These are phyloP conservation scores for Muscina levida DNA, from an alignment of 2,888 invertebrate genomes.

Conservation along the genomic window DNA sequence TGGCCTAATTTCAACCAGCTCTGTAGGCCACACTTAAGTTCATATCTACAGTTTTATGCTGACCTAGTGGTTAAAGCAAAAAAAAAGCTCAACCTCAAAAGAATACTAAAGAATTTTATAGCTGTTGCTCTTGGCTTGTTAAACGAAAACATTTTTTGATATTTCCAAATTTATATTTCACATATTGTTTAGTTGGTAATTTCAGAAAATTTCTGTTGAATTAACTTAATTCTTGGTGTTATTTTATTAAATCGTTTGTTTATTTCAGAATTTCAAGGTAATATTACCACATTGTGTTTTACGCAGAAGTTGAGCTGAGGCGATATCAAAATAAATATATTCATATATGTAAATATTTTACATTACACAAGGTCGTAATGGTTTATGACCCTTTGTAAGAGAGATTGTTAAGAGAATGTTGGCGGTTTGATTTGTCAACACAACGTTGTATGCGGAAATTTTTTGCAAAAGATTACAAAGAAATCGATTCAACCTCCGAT, in stretches of 20 bases:
- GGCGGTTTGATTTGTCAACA: no score
- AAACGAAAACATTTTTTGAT: constrained; percentile 5
- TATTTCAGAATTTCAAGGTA: constrained; percentile 51
- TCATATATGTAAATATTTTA: no score
- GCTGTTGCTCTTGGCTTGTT: neutral
- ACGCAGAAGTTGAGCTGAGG: no score
- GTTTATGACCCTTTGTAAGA: no score
- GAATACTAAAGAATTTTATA: neutral
- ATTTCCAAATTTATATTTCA: neutral
- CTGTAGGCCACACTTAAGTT: constrained; percentile 29
- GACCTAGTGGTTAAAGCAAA: neutral
- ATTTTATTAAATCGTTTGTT: constrained; percentile 16
- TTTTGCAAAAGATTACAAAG: no score
- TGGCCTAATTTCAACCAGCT: constrained; percentile 30
- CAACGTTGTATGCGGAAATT: no score
- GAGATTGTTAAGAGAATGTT: no score
- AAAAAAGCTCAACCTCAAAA: neutral
- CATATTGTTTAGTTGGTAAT: constrained; percentile 29
- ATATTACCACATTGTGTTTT: no score
- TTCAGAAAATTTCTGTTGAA: constrained; percentile 21
- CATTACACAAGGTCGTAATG: no score
- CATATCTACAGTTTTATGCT: constrained; percentile 2
- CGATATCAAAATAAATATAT: no score
- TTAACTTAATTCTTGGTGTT: no score
- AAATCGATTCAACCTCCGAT: no score